Evolutionary conservation across 1,140 invertebrate genomes (phyloP).

Genomic region (Lasioglossum albipes): DNA sequence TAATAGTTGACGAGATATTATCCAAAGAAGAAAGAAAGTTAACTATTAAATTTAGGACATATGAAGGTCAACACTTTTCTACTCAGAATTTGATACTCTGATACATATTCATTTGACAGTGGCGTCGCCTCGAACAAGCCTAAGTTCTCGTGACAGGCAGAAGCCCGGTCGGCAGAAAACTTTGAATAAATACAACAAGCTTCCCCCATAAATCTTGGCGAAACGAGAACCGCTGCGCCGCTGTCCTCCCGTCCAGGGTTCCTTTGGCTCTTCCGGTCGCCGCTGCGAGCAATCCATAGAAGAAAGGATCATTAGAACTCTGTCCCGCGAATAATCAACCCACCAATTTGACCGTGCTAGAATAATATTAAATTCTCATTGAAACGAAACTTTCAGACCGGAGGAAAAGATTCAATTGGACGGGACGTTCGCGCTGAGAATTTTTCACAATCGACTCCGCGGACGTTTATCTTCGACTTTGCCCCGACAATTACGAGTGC

Average conservation of each 20-base stretch:
- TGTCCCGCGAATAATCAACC: conserved; percentile 44
- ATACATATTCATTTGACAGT: too few species aligned
- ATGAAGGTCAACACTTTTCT: too few species aligned
- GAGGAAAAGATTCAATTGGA: background rate
- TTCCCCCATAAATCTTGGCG: conserved; percentile 61
- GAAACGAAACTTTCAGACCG: background rate
- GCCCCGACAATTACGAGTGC: background rate
- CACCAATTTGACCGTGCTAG: conserved; percentile 48
- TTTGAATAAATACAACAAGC: conserved; percentile 55
- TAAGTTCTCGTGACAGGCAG: background rate
- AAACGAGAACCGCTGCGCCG: conserved; percentile 60
- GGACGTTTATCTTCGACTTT: background rate
- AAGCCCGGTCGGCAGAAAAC: conserved; percentile 18
- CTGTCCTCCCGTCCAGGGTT: conserved; percentile 51
- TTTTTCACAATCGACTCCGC: background rate
- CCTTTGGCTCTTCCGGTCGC: conserved; percentile 53
- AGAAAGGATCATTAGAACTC: conserved; percentile 62
- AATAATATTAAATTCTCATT: background rate
- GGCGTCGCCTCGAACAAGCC: too few species aligned
- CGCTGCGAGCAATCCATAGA: conserved; percentile 48
- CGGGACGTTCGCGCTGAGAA: background rate
- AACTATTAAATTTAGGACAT: too few species aligned
- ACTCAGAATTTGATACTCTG: too few species aligned
- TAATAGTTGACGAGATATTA: too few species aligned
- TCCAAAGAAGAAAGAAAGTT: too few species aligned